These are phyloP conservation scores for Poicephalus meyeri DNA, from an alignment of 2,113 vertebrate species.

Conservation along the genomic window DNA sequence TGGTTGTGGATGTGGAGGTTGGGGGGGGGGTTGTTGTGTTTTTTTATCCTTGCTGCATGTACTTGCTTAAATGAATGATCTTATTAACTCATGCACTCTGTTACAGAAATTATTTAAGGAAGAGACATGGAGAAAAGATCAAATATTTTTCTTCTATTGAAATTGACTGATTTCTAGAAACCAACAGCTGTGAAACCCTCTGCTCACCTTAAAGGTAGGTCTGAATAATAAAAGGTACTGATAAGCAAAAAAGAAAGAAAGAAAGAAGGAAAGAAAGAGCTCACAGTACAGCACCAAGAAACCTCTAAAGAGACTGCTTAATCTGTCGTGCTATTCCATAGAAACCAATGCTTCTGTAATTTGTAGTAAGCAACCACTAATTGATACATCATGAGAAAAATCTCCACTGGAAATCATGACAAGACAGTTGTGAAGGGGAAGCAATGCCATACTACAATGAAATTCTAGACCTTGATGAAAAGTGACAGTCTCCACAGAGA, in stretches of 20 bases:
- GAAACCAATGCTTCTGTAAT: not conserved
- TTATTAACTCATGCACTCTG: conserved; percentile 34
- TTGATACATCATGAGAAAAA: not conserved
- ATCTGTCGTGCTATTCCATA: not conserved
- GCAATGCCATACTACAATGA: not conserved
- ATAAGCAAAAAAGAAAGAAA: not conserved
- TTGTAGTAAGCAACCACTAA: not conserved
- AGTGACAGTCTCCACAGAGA: not conserved
- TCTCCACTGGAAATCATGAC: not conserved
- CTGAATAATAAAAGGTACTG: conserved; percentile 2
- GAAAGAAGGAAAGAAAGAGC: not conserved
- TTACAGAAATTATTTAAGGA: conserved; percentile 59
- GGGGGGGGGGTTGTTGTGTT: not conserved
- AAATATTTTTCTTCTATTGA: conserved; percentile 54
- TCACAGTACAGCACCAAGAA: not conserved
- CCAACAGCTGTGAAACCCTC: not conserved
- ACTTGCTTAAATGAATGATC: conserved; percentile 57
- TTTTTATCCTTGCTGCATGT: conserved; percentile 24
- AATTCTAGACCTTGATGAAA: not conserved
- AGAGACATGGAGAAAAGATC: not conserved
- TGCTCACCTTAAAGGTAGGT: not conserved
- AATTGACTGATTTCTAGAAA: conserved; percentile 20
- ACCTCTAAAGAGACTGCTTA: not conserved
- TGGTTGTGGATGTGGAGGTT: not conserved
- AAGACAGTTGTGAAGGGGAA: not conserved